A percentile compares a stretch with the other conserved stretches of the same genome.
phyloP scores from a whole-genome alignment of 2,888 invertebrate species.

The Apocheima hispidaria region DNA sequence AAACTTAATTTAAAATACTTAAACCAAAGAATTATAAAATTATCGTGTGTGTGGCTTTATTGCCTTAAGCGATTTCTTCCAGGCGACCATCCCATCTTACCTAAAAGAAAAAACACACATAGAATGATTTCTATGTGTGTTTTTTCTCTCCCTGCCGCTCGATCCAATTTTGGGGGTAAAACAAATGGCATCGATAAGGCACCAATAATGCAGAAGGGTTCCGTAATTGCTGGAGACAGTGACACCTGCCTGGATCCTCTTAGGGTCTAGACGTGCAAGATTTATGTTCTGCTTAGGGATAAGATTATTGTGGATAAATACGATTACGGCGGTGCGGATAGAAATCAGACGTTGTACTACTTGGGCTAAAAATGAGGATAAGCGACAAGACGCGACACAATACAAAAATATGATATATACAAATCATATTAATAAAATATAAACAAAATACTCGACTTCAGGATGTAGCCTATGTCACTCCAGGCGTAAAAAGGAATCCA shows the following conservation, averaged over 20 bases:
- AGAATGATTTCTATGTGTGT: no score
- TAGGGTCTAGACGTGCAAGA: conserved; percentile 26
- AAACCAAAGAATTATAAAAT: no score
- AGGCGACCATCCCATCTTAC: no score
- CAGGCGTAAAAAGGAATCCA: no score
- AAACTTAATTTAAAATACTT: no score
- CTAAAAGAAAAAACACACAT: neutral
- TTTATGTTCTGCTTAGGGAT: conserved; percentile 21
- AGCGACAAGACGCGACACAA: no score
- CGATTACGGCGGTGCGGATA: neutral
- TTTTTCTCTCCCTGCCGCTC: conserved; percentile 12
- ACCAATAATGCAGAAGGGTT: conserved; percentile 35
- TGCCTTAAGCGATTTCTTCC: no score
- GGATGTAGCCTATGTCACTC: no score
- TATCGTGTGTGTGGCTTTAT: no score
- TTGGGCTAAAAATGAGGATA: no score
- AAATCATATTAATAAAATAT: no score
- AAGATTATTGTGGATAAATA: neutral
- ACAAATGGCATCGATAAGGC: conserved; percentile 41
- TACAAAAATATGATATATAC: neutral
- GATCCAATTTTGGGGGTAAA: conserved; percentile 42
- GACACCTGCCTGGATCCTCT: conserved; percentile 32
- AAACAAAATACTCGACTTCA: no score
- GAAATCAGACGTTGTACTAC: neutral
- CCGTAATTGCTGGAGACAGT: conserved; percentile 33